Percentiles rank a stretch among this genome's conserved stretches.
These are phyloP conservation scores for Barypeithes pellucidus DNA, from an alignment of 2,888 invertebrate genomes.

Conservation along the genomic window DNA sequence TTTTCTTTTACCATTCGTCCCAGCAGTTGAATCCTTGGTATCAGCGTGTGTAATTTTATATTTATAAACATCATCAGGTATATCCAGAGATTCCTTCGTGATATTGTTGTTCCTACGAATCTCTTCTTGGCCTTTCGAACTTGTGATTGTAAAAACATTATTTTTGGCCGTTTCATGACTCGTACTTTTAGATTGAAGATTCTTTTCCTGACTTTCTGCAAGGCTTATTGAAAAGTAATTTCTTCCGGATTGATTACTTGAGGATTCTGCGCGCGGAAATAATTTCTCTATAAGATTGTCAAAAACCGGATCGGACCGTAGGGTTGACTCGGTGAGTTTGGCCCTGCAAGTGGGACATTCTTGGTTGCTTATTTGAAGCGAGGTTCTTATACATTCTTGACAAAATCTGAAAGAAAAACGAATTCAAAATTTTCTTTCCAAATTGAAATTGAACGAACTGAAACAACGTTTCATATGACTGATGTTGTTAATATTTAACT, in stretches of 20 bases:
- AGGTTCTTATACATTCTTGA: neutral
- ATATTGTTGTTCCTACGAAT: too few relatives aligned
- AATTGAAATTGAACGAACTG: too few relatives aligned
- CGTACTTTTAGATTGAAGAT: too few relatives aligned
- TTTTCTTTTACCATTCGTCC: neutral
- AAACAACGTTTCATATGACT: too few relatives aligned
- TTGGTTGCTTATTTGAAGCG: neutral
- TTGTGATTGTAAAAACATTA: too few relatives aligned
- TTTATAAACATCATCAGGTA: neutral
- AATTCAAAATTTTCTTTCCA: too few relatives aligned
- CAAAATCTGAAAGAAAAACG: constrained; percentile 2
- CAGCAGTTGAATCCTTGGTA: neutral
- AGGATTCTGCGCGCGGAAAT: neutral
- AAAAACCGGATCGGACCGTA: neutral
- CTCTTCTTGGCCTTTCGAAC: too few relatives aligned
- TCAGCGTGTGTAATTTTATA: neutral
- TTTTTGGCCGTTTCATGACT: too few relatives aligned
- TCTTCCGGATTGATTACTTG: neutral
- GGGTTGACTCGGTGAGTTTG: neutral
- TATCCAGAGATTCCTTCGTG: neutral
- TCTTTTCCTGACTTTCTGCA: neutral
- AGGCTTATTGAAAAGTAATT: neutral
- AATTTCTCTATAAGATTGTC: neutral
- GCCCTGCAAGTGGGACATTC: neutral
- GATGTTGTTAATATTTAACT: too few relatives aligned